Conservation (phyloP, 2,113 vertebrate species). For the Panthera tigris region DNA sequence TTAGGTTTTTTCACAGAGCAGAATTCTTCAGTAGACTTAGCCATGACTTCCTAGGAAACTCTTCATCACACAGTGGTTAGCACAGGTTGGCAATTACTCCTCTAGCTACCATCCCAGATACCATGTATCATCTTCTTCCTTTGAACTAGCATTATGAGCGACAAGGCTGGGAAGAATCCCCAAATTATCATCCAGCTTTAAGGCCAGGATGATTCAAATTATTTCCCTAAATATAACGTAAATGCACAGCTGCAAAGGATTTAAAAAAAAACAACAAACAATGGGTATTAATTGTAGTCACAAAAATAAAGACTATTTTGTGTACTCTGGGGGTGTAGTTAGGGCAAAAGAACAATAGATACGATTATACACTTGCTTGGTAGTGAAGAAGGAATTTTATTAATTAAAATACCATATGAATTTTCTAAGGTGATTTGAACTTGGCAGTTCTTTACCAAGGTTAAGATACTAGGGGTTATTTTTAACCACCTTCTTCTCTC, state of each 20-base stretch:
- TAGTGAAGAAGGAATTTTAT: background rate
- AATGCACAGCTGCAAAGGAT: slow-evolving; percentile 59
- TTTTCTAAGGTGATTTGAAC: background rate
- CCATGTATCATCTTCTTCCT: background rate
- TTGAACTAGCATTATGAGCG: background rate
- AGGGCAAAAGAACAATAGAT: background rate
- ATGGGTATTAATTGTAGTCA: slow-evolving; percentile 25
- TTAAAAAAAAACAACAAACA: background rate
- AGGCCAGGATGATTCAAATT: slow-evolving; percentile 57
- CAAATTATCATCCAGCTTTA: slow-evolving; percentile 25
- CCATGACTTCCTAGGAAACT: background rate
- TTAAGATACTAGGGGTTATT: background rate
- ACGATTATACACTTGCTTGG: background rate
- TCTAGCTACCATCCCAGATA: background rate
- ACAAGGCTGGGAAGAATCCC: background rate
- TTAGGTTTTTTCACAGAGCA: background rate
- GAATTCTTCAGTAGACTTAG: background rate
- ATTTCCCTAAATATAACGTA: slow-evolving; percentile 39
- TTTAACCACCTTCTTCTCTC: background rate
- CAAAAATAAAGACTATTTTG: slow-evolving; percentile 37
- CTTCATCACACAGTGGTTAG: background rate
- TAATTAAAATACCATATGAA: background rate
- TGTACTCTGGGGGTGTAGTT: background rate
- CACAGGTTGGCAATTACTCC: background rate
- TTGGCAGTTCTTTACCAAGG: background rate